Conservation (phyloP, 2,888 invertebrate species). For the Nebria salina region DNA sequence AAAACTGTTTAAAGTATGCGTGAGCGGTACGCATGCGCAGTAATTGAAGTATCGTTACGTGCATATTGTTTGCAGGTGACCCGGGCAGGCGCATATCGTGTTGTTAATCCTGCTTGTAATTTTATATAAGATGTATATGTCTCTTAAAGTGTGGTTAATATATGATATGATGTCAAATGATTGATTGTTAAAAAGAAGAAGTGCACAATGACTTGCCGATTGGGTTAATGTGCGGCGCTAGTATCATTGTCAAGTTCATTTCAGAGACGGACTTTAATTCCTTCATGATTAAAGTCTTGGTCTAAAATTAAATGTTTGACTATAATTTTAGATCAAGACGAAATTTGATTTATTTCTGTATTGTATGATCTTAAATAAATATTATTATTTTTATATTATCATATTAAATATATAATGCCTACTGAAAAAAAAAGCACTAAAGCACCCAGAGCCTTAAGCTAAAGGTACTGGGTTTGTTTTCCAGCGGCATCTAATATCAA, state of each 20-base stretch:
- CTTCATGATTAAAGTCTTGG: background rate
- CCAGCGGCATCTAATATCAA: too few relatives aligned
- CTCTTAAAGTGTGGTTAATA: constrained; percentile 49
- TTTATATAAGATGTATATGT: constrained; percentile 39
- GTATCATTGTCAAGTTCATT: constrained; percentile 42
- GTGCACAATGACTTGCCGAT: constrained; percentile 50
- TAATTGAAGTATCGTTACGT: constrained; percentile 9
- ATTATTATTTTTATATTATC: too few relatives aligned
- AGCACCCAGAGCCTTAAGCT: too few relatives aligned
- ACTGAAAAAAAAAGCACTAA: too few relatives aligned
- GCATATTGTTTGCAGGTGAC: constrained; percentile 34
- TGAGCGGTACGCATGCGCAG: background rate
- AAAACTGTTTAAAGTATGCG: background rate
- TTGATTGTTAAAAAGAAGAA: constrained; percentile 50
- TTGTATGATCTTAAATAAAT: too few relatives aligned
- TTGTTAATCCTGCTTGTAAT: constrained; percentile 41
- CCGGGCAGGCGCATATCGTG: constrained; percentile 21
- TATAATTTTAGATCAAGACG: too few relatives aligned
- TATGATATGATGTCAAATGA: constrained; percentile 49
- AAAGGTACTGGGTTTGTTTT: too few relatives aligned
- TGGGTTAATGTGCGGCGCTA: constrained; percentile 48
- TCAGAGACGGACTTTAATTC: constrained; percentile 41
- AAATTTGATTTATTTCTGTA: too few relatives aligned
- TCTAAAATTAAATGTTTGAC: too few relatives aligned
- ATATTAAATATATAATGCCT: too few relatives aligned